These are phyloP conservation scores for Lithophane semibrunnea DNA, from an alignment of 2,888 invertebrate genomes.

Conservation along the genomic window DNA sequence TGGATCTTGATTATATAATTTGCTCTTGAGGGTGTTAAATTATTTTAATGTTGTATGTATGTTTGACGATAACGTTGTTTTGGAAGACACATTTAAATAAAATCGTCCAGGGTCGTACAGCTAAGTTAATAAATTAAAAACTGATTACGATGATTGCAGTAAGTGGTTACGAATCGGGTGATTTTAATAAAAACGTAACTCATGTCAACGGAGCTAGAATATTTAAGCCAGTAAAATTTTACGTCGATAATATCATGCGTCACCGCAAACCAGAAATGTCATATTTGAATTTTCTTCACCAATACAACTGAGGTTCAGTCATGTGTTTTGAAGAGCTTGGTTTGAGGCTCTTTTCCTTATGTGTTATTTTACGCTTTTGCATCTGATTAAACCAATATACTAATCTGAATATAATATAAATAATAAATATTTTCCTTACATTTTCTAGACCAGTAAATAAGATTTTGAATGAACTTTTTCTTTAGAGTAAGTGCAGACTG, in stretches of 20 bases:
- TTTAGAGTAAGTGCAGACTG: conserved; percentile 15
- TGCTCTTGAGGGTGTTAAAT: conserved; percentile 47
- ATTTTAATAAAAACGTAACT: background rate
- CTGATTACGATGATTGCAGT: conserved; percentile 9
- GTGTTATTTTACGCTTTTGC: conserved; percentile 16
- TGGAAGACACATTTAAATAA: conserved; percentile 42
- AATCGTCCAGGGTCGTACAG: conserved; percentile 17
- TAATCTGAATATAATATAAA: background rate
- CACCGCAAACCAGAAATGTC: conserved; percentile 41
- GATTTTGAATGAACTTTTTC: conserved; percentile 17
- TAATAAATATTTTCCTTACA: conserved; percentile 3
- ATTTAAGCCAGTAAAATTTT: conserved; percentile 34
- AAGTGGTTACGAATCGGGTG: background rate
- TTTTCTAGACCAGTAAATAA: conserved; percentile 8
- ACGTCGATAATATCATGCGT: conserved; percentile 37
- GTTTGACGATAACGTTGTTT: conserved; percentile 48
- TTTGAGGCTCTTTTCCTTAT: conserved; percentile 8
- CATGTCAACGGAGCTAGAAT: conserved; percentile 18
- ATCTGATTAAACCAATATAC: conserved; percentile 14
- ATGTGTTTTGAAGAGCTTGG: conserved; percentile 39
- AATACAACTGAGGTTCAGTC: conserved; percentile 42
- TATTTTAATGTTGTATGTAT: conserved; percentile 47
- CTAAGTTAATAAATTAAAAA: conserved; percentile 8
- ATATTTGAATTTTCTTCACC: conserved; percentile 47
- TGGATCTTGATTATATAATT: conserved; percentile 61